Evolutionary conservation across 92 coral and sea anemone genomes (phyloP), one percentile per base, ranked within the genome.

Genomic region (Siderastrea radians): DNA sequence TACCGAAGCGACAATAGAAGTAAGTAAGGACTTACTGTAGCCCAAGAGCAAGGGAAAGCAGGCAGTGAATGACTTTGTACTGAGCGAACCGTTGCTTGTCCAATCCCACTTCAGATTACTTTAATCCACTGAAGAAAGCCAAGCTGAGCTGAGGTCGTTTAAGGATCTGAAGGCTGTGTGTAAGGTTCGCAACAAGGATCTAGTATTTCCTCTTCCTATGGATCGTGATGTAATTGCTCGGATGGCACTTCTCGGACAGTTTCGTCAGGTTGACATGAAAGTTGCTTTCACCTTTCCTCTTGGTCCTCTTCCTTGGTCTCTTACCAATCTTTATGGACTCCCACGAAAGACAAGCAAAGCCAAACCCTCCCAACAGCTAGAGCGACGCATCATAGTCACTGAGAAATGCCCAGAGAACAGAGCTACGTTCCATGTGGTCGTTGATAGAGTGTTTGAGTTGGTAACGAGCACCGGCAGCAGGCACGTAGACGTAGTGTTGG

Each of bases 321-420:
- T 93, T 43, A 89, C 93, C 45, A 89, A 86, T 85, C 88, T 87
- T 3, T 86, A 90, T 86, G 91, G 96, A 7, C 63, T 83, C 46
- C 93, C 91, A 49, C 82, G 93, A 13, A 93, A 93, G 85, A 85
- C 95, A 53, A 89, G 57, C 81, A 92, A 89, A 70, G 91, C 93
- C 47, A 84, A 59, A 69, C 93, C 89, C 11, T 63, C 93, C 43
- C 80, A 84, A 45, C 91, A 92, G 44, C 77, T 92, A 14, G 93
- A 72, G 76, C 67, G 72, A 70, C 72, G 75, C 45, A 82, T 90
- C 64, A 65, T 60, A 57, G 77, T 88, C 59, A 65, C 50, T 14
- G 66, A 81, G 43, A 43, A 53, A 46, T 83, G n/a, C 52, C 93
- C 90, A 17, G 85, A 68, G 16, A 87, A 86, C 69, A 86, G 89